Evolutionary conservation across 1,140 invertebrate genomes (phyloP).

Genomic region (Cotesia vestalis): DNA sequence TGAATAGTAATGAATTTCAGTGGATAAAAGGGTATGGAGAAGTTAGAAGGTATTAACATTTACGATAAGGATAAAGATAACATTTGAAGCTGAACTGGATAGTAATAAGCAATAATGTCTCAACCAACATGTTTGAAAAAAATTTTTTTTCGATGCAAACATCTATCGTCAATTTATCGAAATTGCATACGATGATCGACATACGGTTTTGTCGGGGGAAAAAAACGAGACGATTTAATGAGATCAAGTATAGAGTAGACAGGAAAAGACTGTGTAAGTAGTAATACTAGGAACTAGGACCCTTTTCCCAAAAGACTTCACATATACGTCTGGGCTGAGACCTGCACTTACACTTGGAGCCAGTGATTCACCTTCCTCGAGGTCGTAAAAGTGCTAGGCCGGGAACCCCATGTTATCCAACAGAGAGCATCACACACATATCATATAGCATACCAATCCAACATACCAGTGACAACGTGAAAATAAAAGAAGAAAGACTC

Average conservation of each 20-base stretch:
- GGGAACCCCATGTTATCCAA: not conserved
- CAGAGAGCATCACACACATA: no score
- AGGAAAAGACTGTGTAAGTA: constrained; percentile 11
- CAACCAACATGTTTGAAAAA: no score
- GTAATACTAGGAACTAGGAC: constrained; percentile 2
- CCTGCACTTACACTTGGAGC: no score
- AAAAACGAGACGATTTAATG: constrained; percentile 51
- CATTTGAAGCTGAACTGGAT: constrained; percentile 38
- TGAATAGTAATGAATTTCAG: constrained; percentile 50
- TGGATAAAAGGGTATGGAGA: constrained; percentile 42
- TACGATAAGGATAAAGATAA: constrained; percentile 3
- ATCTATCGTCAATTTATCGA: no score
- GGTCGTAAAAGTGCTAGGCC: constrained; percentile 50
- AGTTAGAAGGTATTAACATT: not conserved
- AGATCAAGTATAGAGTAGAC: constrained; percentile 38
- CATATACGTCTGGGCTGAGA: not conserved
- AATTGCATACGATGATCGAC: constrained; percentile 26
- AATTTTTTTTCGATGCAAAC: no score
- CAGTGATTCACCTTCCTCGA: constrained; percentile 28
- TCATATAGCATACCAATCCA: constrained; percentile 5
- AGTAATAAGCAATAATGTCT: no score
- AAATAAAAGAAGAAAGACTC: constrained; percentile 25
- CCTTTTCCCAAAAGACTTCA: constrained; percentile 53
- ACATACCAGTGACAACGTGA: constrained; percentile 27
- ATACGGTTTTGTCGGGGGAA: constrained; percentile 36